Evolutionary conservation across 2,113 vertebrate species (phyloP), one percentile per base, ranked within the genome.

Genomic region (Ariopsis seemanni): DNA sequence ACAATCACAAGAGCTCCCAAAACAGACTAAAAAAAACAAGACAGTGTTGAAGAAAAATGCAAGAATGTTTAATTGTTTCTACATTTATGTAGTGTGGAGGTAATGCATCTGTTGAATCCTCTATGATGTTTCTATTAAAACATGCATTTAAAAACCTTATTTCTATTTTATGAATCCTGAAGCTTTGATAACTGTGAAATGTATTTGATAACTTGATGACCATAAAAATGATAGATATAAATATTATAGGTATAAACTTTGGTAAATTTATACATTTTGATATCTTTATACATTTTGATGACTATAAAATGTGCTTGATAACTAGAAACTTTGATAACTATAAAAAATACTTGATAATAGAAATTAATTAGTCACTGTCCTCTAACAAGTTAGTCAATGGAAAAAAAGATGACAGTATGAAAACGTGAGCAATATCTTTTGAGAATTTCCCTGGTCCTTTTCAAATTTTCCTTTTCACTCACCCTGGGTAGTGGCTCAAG

Each of bases 401-500:
- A 57, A 74, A 20, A 74, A 42, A 48, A 11, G 42, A 25, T 75
- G 71, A 50, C 20, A 25, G 18, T 11, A 6, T 78, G 50, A 55
- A 78, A 53, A 78, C 8, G 6, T 53, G 25, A 12, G 15, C 11
- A 75, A 25, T 75, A 11, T 50, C 20, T 75, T 50, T 75, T 50
- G 8, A 50, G 20, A 52, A 52, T 20, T 0, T 52, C 5, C 18
- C 5, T 75, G 72, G 42, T 75, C 10, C 20, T 77, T 77, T 52
- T 14, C 25, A 5, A 75, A 11, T 12, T 57, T 30, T 58, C 15
- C 14, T 48, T 82, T 42, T 82, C 57, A 62, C 79, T 91, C 94
- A 98, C 98, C 96, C 97, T 99, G 55, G 97, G 98, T 18, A 99
- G 93, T 7, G 98, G 97, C 58, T 94, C 95, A 79, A 99, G 93